Conservation (phyloP, 2,888 invertebrate species). For the Drosophila kanekoi region DNA sequence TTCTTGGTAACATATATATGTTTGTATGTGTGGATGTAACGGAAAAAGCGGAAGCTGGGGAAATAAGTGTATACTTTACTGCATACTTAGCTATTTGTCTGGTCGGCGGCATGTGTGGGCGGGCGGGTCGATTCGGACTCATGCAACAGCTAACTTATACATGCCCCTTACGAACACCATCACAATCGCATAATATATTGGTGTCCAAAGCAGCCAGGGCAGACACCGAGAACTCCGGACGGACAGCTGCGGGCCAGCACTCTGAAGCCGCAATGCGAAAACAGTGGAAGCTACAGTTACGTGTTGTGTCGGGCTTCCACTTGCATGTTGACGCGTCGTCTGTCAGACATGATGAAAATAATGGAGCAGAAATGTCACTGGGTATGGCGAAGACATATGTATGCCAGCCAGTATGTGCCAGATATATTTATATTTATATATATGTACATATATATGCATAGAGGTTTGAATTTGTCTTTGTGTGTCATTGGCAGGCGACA, state of each 20-base stretch:
- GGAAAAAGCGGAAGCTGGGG: slow-evolving; percentile 18
- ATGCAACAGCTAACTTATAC: slow-evolving; percentile 37
- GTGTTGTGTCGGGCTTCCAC: slow-evolving; percentile 53
- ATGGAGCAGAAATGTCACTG: slow-evolving; percentile 80
- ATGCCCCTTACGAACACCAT: slow-evolving; percentile 26
- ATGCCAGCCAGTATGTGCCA: slow-evolving; percentile 13
- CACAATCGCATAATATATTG: slow-evolving; percentile 65
- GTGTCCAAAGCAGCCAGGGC: slow-evolving; percentile 55
- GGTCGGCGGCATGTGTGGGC: slow-evolving; percentile 14
- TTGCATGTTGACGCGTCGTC: slow-evolving; percentile 79
- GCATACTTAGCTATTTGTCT: slow-evolving; percentile 41
- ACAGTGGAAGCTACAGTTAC: slow-evolving; percentile 56
- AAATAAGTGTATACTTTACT: slow-evolving; percentile 49
- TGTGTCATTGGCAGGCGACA: slow-evolving; percentile 9
- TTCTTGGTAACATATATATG: background rate
- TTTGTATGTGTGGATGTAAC: background rate
- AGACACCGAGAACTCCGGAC: slow-evolving; percentile 6
- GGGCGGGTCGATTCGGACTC: slow-evolving; percentile 20
- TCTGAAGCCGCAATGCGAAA: slow-evolving; percentile 45
- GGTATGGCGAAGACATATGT: slow-evolving; percentile 65
- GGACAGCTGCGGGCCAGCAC: slow-evolving; percentile 34
- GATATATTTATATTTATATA: slow-evolving; percentile 20
- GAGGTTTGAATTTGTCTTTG: background rate
- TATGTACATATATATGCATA: slow-evolving; percentile 14
- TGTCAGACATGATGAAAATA: slow-evolving; percentile 81